These are phyloP conservation scores for Erebia epiphron DNA, from an alignment of 2,888 invertebrate genomes.

Conservation along the genomic window DNA sequence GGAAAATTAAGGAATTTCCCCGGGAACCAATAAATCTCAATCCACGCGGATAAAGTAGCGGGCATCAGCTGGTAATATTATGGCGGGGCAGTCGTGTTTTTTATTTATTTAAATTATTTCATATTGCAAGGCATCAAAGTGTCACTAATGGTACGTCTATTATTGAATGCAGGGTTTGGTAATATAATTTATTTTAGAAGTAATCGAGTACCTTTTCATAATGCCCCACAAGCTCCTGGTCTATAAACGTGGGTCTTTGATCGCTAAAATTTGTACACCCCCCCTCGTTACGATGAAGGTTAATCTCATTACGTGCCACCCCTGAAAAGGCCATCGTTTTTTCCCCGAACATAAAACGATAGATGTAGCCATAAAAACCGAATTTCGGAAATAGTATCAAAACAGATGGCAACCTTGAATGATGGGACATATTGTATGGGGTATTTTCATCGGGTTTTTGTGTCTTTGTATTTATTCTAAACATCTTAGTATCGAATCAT, in stretches of 20 bases:
- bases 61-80: too few relatives aligned
- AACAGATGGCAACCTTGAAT: constrained; percentile 46
- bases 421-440: constrained; percentile 14
- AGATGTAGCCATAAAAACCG: constrained; percentile 48
- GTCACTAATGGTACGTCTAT: too few relatives aligned
- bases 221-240: not conserved
- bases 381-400: constrained; percentile 62
- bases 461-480: too few relatives aligned
- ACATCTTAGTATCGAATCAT: too few relatives aligned
- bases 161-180: too few relatives aligned
- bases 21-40: too few relatives aligned
- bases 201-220: not conserved
- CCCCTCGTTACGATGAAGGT: constrained; percentile 41
- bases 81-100: too few relatives aligned
- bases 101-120: too few relatives aligned
- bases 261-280: constrained; percentile 39
- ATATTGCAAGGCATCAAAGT: too few relatives aligned
- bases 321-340: constrained; percentile 37
- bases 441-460: not conserved
- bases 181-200: too few relatives aligned
- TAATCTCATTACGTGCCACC: constrained; percentile 40
- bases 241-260: constrained; percentile 30
- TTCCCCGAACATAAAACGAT: constrained; percentile 45
- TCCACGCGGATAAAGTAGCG: too few relatives aligned
- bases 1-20: too few relatives aligned